Percentiles rank a stretch among this genome's conserved stretches.
These are phyloP conservation scores for Hycleus cichorii DNA, from an alignment of 1,140 invertebrate genomes.

Conservation along the genomic window DNA sequence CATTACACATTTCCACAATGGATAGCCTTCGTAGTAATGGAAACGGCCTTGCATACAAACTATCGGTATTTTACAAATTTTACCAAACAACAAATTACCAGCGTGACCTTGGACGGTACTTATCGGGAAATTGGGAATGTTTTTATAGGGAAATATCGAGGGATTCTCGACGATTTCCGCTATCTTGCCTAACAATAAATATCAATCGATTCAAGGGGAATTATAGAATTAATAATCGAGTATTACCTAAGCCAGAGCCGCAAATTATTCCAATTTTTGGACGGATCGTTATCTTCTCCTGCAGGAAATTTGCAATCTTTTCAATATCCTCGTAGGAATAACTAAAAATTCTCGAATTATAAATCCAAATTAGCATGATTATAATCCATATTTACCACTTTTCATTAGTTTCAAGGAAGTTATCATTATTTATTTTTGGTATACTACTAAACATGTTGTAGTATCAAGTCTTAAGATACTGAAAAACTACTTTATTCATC, in stretches of 20 bases:
- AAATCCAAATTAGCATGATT: neutral
- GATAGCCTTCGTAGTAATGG: slow-evolving; percentile 92
- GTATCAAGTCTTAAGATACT: too few species aligned
- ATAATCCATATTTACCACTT: too few species aligned
- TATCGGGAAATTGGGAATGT: slow-evolving; percentile 83
- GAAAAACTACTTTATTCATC: too few species aligned
- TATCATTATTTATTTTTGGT: too few species aligned
- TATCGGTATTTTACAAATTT: slow-evolving; percentile 63
- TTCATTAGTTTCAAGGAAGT: too few species aligned
- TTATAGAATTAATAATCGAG: neutral
- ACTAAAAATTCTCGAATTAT: slow-evolving; percentile 46
- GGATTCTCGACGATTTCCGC: slow-evolving; percentile 69
- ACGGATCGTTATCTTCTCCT: slow-evolving; percentile 58
- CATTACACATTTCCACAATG: slow-evolving; percentile 81
- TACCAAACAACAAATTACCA: slow-evolving; percentile 80
- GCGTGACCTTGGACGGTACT: slow-evolving; percentile 83
- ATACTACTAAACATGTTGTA: too few species aligned
- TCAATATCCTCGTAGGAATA: slow-evolving; percentile 75
- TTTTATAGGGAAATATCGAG: slow-evolving; percentile 69
- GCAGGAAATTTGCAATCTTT: slow-evolving; percentile 68
- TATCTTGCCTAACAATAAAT: slow-evolving; percentile 54
- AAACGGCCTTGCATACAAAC: slow-evolving; percentile 93
- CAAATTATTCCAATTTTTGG: slow-evolving; percentile 91
- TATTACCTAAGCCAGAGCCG: slow-evolving; percentile 78
- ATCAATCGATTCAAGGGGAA: neutral